These are phyloP conservation scores for Pseudochirops cupreus DNA, from an alignment of 2,797 vertebrate genomes.

Conservation along the genomic window DNA sequence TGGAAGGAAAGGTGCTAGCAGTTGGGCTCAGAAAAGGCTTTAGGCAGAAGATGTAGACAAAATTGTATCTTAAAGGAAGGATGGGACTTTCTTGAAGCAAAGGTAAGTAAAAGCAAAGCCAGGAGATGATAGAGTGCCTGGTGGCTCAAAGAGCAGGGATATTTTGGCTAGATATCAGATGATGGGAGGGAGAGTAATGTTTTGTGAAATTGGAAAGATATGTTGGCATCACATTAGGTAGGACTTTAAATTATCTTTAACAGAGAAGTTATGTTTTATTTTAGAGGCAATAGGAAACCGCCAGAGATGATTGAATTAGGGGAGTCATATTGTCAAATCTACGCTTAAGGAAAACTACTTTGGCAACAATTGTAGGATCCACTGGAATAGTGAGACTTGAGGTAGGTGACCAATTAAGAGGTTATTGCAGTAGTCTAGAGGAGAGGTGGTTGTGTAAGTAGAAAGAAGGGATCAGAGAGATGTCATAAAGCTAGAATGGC, in stretches of 20 bases:
- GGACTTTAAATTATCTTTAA: neutral
- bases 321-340: neutral
- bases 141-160: neutral
- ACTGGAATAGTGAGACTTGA: neutral
- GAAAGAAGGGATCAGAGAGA: neutral
- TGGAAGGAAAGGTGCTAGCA: neutral
- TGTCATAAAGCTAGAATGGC: neutral
- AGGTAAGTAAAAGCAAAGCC: neutral
- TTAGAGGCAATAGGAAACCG: neutral
- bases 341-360: neutral
- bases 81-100: neutral
- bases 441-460: neutral
- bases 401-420: neutral
- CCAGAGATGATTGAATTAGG: neutral
- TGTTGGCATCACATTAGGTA: neutral
- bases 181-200: neutral
- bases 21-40: neutral
- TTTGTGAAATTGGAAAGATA: neutral
- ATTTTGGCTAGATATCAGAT: neutral
- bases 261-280: neutral
- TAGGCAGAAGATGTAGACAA: neutral
- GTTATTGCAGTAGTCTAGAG: neutral
- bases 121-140: neutral
- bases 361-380: neutral
- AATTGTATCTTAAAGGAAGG: neutral